Conservation (phyloP, 2,888 invertebrate genomes). For the Resseliella maxima region DNA sequence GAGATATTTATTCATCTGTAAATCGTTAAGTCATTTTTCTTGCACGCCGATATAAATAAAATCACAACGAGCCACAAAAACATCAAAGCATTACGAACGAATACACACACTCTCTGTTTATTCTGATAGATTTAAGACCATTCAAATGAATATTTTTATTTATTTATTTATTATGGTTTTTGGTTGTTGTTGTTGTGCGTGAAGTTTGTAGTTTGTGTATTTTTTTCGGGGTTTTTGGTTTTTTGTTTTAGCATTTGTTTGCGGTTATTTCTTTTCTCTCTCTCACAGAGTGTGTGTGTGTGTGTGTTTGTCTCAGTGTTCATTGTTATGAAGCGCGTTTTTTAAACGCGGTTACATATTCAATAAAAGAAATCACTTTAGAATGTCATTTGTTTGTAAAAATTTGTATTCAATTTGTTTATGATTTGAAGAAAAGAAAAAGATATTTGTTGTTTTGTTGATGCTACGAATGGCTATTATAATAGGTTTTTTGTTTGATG, state of each 20-base stretch:
- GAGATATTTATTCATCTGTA: slow-evolving; percentile 54
- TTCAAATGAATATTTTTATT: slow-evolving; percentile 53
- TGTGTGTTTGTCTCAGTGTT: too few relatives aligned
- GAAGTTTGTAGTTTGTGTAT: too few relatives aligned
- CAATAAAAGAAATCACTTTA: slow-evolving; percentile 39
- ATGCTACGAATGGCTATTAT: not conserved
- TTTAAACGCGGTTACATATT: slow-evolving; percentile 55
- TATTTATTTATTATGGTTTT: slow-evolving; percentile 53
- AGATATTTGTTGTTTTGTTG: slow-evolving; percentile 40
- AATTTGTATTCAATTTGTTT: slow-evolving; percentile 55
- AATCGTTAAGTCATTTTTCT: slow-evolving; percentile 55
- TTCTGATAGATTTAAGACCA: not conserved
- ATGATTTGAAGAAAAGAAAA: slow-evolving; percentile 24
- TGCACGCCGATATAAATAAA: slow-evolving; percentile 48
- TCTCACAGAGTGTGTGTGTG: too few relatives aligned
- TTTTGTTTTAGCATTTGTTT: slow-evolving; percentile 14
- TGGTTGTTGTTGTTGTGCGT: not conserved
- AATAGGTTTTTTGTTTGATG: not conserved
- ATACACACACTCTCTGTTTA: not conserved
- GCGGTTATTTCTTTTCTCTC: not conserved
- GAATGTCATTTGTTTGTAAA: slow-evolving; percentile 54
- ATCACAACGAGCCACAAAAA: slow-evolving; percentile 49
- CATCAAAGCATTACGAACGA: slow-evolving; percentile 33
- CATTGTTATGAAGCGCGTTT: too few relatives aligned
- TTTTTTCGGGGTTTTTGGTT: slow-evolving; percentile 6